Evolutionary conservation across 1,140 invertebrate genomes (phyloP), one percentile per base, ranked within the genome.

Genomic region (Calephelis virginiensis): DNA sequence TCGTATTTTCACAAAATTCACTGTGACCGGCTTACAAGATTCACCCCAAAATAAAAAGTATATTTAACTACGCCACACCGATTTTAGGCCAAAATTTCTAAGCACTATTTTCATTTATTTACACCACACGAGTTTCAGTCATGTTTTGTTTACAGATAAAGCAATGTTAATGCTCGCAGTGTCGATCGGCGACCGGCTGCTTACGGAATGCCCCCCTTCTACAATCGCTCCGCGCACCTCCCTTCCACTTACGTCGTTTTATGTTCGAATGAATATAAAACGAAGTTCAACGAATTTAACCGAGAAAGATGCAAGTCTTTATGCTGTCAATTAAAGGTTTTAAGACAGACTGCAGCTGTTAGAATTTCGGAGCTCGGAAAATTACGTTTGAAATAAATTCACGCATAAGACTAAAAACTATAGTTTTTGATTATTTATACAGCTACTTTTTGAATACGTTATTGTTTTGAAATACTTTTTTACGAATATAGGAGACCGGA

Each of bases 121-220:
- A 79, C 69, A 83, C 71, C 61, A 61, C 61, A 67, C 61, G 69
- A 61, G 70, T 82, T 84, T 80, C 71, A 81, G 82, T 87, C 77
- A 84, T 74, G 67, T 69, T 82, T 86, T 86, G 86, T 86, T 89
- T 89, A 86, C 80, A 77, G 74, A 70, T 63, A 70, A 67, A 70
- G 72, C 59, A 63, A 67, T 61, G 59, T 47, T 48, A 69, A 65
- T 12, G 6, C 17, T 11, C 56, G 12, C 59, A 64, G 60, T 69
- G 71, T 76, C 74, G 59, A 59, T 68, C 71, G 62, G 62, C 76
- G 70, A 64, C 63, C 74, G 69, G 69, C 74, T 74, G 72, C 71
- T 70, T 72, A 60, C 56, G 56, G 56, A 59, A 59, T 59, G 56
- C 28, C 12, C 56, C 56, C 56, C 56, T 40, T 62, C 66, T 68